Evolutionary conservation across 2,888 invertebrate species (phyloP), one percentile per base, ranked within the genome.

Genomic region (Protodeltote pygarga): DNA sequence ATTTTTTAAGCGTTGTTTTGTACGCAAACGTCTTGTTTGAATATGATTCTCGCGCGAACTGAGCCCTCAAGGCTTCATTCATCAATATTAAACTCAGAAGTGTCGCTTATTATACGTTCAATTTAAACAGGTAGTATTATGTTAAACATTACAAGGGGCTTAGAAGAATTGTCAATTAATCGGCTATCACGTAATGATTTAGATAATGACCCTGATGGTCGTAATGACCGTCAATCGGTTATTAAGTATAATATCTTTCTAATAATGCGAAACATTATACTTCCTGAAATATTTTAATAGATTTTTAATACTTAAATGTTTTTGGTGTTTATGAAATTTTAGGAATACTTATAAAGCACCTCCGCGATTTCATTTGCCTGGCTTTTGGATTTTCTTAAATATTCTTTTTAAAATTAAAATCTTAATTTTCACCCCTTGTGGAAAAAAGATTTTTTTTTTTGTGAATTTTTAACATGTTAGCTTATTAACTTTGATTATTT

Each of bases 31-130:
- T 64, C 63, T 45, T 49, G 29, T 49, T 19, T 51, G 50, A 27
- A 29, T 39, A 47, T 50, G 46, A 44, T 48, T 53, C 59, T 27
- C 49, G 46, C 69, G 65, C 65, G 49, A 64, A 77, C 77, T 77
- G 65, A 65, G 45, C 32, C 57, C 61, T 53, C 55, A 68, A 73
- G 72, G 68, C 25, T 55, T 25, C 41, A 48, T 60, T 39, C 37
- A 38, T 49, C 49, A 59, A 45, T 48, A 51, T 23, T 42, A 60
- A 54, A 53, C 50, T 41, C 48, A 29, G 38, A 57, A 48, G 35
- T 27, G 17, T 32, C 35, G 35, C 33, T 9, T 44, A 29, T 58
- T 44, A 66, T 11, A 31, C 67, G 59, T 57, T 68, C 46, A 40
- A 33, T 59, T 79, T 61, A 31, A 47, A 71, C 48, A 69, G 68